These are phyloP conservation scores for Dendrolimus kikuchii DNA, from an alignment of 1,140 invertebrate genomes.

Conservation along the genomic window DNA sequence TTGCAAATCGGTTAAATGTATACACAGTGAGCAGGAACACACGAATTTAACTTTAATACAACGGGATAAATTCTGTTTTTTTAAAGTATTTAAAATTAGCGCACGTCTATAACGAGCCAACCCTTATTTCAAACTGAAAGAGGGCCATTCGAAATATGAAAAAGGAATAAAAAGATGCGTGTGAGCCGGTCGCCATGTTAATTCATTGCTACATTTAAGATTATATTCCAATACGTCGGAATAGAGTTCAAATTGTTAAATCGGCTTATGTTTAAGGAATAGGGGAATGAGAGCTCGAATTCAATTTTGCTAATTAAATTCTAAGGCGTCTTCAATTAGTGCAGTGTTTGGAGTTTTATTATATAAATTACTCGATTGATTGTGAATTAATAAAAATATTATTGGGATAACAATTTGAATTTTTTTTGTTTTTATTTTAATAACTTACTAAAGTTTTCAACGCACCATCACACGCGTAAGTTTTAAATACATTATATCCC, in stretches of 20 bases:
- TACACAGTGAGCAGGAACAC: too few species aligned
- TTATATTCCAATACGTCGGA: neutral
- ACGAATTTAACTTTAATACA: too few species aligned
- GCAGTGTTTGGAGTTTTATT: slow-evolving; percentile 19
- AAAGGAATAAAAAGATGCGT: slow-evolving; percentile 43
- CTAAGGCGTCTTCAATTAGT: slow-evolving; percentile 24
- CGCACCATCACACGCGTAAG: too few species aligned
- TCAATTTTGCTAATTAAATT: slow-evolving; percentile 25
- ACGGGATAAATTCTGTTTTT: too few species aligned
- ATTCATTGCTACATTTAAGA: neutral
- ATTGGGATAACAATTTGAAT: neutral
- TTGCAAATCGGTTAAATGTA: too few species aligned
- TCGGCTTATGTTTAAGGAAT: neutral
- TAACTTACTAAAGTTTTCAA: too few species aligned
- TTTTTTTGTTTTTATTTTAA: neutral
- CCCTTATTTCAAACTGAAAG: slow-evolving; percentile 27
- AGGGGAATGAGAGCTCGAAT: slow-evolving; percentile 3
- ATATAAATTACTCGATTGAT: neutral
- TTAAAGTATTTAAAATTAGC: slow-evolving; percentile 2
- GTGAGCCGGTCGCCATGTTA: slow-evolving; percentile 35
- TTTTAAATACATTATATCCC: too few species aligned
- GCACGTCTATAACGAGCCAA: slow-evolving; percentile 23
- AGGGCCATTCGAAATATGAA: slow-evolving; percentile 44
- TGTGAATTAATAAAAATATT: too few species aligned
- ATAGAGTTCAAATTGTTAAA: slow-evolving; percentile 2